These are phyloP conservation scores for Brachyistius frenatus DNA, from an alignment of 2,113 vertebrate genomes.

Conservation along the genomic window DNA sequence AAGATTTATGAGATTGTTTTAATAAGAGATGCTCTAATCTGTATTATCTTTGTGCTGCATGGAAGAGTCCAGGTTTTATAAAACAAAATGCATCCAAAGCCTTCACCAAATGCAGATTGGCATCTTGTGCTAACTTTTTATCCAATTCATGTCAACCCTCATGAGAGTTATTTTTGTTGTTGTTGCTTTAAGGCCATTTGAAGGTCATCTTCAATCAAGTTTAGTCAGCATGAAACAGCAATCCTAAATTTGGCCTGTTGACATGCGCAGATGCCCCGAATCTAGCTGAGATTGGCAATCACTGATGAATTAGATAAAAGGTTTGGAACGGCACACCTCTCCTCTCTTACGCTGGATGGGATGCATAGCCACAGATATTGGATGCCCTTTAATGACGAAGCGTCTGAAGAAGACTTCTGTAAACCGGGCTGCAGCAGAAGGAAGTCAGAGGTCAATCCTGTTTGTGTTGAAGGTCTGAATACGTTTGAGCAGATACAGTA, in stretches of 20 bases:
- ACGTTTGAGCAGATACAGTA: not conserved
- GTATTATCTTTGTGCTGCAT: not conserved
- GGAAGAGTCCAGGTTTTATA: not conserved
- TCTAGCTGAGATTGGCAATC: slow-evolving; percentile 32
- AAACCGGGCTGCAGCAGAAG: slow-evolving; percentile 18
- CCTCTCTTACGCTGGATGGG: not conserved
- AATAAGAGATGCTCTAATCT: not conserved
- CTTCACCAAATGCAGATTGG: not conserved
- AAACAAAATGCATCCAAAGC: not conserved
- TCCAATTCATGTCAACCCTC: too few relatives aligned
- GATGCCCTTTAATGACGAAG: slow-evolving; percentile 17
- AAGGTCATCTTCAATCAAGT: not conserved
- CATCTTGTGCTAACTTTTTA: too few relatives aligned
- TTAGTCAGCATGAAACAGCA: not conserved
- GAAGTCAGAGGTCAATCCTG: not conserved
- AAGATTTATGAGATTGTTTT: not conserved
- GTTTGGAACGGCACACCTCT: slow-evolving; percentile 17
- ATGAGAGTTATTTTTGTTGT: not conserved
- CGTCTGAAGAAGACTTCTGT: not conserved
- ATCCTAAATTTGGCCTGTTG: slow-evolving; percentile 3
- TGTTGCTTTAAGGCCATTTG: not conserved
- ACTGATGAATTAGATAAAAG: slow-evolving; percentile 29
- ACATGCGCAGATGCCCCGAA: slow-evolving; percentile 1
- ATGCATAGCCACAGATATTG: slow-evolving; percentile 24
- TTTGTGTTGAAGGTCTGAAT: not conserved